Percentiles rank a stretch among this genome's conserved stretches.
Evolutionary conservation across 2,888 invertebrate genomes (phyloP).

Genomic region (Caenorhabditis sinica): DNA sequence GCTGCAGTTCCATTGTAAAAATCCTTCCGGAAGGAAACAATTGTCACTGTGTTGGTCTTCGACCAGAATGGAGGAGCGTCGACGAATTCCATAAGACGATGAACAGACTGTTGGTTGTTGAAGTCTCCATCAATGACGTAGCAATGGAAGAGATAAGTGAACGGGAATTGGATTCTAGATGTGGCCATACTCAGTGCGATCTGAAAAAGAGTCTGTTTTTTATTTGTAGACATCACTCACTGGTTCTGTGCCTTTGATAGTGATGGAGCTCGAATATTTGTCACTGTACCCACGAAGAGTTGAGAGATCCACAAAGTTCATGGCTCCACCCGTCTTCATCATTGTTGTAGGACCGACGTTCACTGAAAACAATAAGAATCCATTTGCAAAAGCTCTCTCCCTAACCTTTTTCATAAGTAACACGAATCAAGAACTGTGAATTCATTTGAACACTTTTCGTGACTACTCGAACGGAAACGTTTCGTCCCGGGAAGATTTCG

Average conservation of each 20-base stretch:
- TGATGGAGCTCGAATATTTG: no score
- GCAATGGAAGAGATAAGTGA: not conserved
- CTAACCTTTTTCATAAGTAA: not conserved
- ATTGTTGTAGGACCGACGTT: not conserved
- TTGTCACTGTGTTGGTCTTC: no score
- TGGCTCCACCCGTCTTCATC: no score
- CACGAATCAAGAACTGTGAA: not conserved
- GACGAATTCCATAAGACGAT: no score
- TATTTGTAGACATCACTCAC: no score
- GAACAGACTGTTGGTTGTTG: no score
- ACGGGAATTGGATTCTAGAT: not conserved
- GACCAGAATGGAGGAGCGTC: no score
- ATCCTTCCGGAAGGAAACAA: no score
- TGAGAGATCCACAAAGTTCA: no score
- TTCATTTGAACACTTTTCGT: slow-evolving; percentile 16
- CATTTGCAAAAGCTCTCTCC: not conserved
- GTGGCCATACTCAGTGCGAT: not conserved
- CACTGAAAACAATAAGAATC: not conserved
- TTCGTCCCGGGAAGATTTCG: not conserved
- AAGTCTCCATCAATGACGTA: slow-evolving; percentile 4
- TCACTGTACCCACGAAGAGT: no score
- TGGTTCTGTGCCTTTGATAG: no score
- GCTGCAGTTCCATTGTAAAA: no score
- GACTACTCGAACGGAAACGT: not conserved
- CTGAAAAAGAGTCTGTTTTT: not conserved